Evolutionary conservation across 2,797 vertebrate genomes (phyloP), one percentile per base, ranked within the genome.

Genomic region (Hippopotamyrus pictus): DNA sequence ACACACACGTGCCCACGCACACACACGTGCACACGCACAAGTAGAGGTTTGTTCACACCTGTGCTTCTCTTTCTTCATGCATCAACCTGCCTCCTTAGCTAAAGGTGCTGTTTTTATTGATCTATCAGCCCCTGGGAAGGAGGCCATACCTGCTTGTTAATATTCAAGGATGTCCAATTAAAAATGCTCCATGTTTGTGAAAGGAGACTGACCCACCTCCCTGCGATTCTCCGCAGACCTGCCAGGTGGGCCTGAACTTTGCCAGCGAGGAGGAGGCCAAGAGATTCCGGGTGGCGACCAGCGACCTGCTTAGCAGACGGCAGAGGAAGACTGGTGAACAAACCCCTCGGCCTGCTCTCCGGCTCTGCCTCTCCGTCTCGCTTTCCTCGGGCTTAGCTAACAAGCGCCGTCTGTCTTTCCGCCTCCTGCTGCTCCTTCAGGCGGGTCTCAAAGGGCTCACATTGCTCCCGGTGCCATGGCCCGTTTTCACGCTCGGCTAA

Each of bases 181-280:
- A 69, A 69, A 69, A 69, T 79, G 37, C 37, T 44, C 37, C 73
- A 3, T 17, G 37, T 44, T 37, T 79, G 37, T 44, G 17, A 44
- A 79, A 44, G 33, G 37, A n/a, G 33, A 9, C 73, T 79, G 73
- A 79, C 73, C 73, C 73, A n/a, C 73, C 37, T n/a, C 17, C 11
- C 29, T 79, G 33, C 14, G 17, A 19, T 44, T 79, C 17, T 92
- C 93, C 94, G 93, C 93, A 99, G 98, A 94, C 95, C 89, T 98
- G 96, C 96, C 98, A 99, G 95, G 94, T 99, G 89, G 98, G 98
- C 93, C 96, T 99, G 95, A 99, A 99, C 96, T 99, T 99, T 92
- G 98, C 98, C 93, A 99, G 96, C 88, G 98, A 99, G 96, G 98
- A 99, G 94, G 98, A 99, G 94, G 98, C 98, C 93, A 98, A 97